These are phyloP conservation scores for Chymomyza fuscimana DNA, from an alignment of 2,888 invertebrate genomes.

Conservation along the genomic window DNA sequence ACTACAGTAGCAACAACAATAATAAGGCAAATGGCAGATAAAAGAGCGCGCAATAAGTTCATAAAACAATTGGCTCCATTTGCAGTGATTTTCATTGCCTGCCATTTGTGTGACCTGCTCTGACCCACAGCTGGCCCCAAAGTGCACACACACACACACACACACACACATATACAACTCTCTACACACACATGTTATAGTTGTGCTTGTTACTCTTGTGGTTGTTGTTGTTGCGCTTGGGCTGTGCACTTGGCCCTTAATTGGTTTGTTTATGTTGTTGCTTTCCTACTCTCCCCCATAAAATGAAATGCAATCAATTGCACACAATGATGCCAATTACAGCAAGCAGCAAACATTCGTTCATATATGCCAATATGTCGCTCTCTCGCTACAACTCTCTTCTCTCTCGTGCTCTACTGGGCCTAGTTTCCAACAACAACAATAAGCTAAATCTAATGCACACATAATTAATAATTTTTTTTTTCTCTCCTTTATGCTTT, in stretches of 20 bases:
- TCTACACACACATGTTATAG: slow-evolving; percentile 34
- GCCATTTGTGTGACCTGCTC: slow-evolving; percentile 63
- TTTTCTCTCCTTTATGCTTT: slow-evolving; percentile 51
- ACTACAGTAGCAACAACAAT: slow-evolving; percentile 10
- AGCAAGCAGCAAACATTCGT: neutral
- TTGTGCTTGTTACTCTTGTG: neutral
- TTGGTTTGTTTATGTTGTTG: slow-evolving; percentile 69
- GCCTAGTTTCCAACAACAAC: neutral
- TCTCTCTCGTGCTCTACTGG: neutral
- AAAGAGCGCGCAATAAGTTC: slow-evolving; percentile 67
- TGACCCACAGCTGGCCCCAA: slow-evolving; percentile 29
- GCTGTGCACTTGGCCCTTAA: slow-evolving; percentile 58
- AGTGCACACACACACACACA: neutral
- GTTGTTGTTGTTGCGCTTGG: slow-evolving; percentile 38
- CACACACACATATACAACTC: neutral
- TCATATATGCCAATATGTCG: neutral
- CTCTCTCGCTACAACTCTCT: neutral
- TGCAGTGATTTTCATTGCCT: slow-evolving; percentile 70
- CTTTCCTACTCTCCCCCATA: slow-evolving; percentile 22
- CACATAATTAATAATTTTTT: slow-evolving; percentile 66
- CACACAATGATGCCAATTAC: slow-evolving; percentile 69
- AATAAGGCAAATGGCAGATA: slow-evolving; percentile 24
- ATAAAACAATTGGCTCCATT: slow-evolving; percentile 73
- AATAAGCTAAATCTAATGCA: too few relatives aligned
- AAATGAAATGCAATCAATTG: slow-evolving; percentile 68